phyloP scores from a whole-genome alignment of 2,113 vertebrate genomes.

The Channa argus region DNA sequence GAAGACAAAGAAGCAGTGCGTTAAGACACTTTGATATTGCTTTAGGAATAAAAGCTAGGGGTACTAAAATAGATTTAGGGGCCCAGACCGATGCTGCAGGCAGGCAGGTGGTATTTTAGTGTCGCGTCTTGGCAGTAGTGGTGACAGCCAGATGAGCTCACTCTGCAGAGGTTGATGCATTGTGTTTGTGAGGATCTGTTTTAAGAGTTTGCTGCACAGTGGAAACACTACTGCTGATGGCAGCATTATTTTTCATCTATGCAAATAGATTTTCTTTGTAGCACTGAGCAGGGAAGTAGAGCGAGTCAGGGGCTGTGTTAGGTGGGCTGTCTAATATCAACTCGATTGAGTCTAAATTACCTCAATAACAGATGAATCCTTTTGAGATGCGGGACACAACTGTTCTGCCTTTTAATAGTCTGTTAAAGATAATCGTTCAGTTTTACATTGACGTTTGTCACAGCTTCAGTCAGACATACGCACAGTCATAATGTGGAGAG shows the following conservation, averaged over 20 bases:
- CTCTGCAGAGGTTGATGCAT: background rate
- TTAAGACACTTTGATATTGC: background rate
- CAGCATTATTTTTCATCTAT: background rate
- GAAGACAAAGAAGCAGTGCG: no score
- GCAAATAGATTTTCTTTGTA: background rate
- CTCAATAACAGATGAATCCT: no score
- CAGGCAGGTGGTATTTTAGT: slow-evolving; percentile 32
- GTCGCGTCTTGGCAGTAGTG: background rate
- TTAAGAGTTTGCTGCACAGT: background rate
- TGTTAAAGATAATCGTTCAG: no score
- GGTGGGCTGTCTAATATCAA: no score
- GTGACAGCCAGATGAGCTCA: slow-evolving; percentile 2
- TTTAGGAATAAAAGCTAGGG: background rate
- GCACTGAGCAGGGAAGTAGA: background rate
- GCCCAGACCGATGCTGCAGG: background rate
- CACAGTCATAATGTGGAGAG: no score
- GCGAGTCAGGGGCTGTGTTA: no score
- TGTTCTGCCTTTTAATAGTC: no score
- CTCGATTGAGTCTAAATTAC: no score
- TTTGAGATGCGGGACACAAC: no score
- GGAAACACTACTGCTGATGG: background rate
- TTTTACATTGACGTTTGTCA: no score
- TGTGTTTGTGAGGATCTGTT: background rate
- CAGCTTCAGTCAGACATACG: no score
- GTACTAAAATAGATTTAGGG: slow-evolving; percentile 9